Evolutionary conservation across 2,113 vertebrate genomes (phyloP), one percentile per base, ranked within the genome.

Genomic region (Neopipo cinnamomea): DNA sequence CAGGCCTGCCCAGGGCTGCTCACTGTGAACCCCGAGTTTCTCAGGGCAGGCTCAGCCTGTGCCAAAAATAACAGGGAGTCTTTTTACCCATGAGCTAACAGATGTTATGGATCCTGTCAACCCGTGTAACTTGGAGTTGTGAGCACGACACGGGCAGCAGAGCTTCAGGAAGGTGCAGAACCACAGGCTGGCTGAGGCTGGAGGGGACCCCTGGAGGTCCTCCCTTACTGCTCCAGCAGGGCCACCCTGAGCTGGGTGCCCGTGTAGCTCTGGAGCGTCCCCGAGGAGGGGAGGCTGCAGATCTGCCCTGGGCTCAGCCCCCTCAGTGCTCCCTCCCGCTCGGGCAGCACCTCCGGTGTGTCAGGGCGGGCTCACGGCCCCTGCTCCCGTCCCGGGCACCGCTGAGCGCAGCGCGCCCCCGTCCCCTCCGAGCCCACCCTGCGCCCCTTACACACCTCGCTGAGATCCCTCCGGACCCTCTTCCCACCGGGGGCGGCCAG

Each of bases 101-200:
- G 5, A 15, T 5, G 4, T 24, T 11, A 12, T 1, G 4, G 2
- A 10, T 12, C 22, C 33, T 39, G 63, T 1, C 68, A 56, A 5
- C 11, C 4, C 3, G 7, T 2, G 7, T 4, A 19, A 39, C 53
- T 9, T 0, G 2, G 22, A 59, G 35, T 1, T 11, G 46, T 0
- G 46, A 55, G 74, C 58, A 6, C 0, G 15, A 5, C 56, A 31
- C 25, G 15, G 10, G 27, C 56, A 10, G 27, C 14, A 31, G 22
- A 13, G 50, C 37, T 70, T 53, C 33, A 22, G 58, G 21, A 53
- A 82, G 46, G n/a, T 13, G 17, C 24, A 20, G 62, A 35, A 28
- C 6, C 63, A 22, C 23, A 7, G 35, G 18, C 23, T 6, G 18
- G 12, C 27, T 49, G 12, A 53, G 47, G 11, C 1, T 31, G 39